These are phyloP conservation scores for Linhomoeus sp. DNA, from an alignment of 2,888 invertebrate species.

Conservation along the genomic window DNA sequence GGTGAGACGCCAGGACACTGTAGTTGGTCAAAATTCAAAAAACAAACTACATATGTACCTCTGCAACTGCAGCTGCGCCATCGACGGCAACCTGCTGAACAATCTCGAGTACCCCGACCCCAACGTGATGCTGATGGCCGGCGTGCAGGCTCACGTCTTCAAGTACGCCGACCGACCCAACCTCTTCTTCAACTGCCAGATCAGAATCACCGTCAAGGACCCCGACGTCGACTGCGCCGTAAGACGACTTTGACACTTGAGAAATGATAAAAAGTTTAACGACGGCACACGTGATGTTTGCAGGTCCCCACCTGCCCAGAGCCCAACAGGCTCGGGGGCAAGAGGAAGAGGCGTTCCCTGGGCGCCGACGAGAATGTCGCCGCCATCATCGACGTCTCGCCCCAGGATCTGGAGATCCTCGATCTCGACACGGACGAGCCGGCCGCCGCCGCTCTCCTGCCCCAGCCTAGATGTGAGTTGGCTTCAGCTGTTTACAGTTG, in stretches of 20 bases:
- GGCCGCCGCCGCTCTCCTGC: too few relatives aligned
- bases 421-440: too few relatives aligned
- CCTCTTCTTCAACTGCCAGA: conserved; percentile 3
- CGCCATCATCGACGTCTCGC: neutral
- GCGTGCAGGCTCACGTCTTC: conserved; percentile 3
- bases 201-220: conserved; percentile 4
- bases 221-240: conserved; percentile 4
- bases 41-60: neutral
- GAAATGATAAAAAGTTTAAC: too few relatives aligned
- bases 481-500: too few relatives aligned
- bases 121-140: neutral
- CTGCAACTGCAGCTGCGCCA: conserved; percentile 1
- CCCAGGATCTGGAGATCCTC: too few relatives aligned
- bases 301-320: neutral
- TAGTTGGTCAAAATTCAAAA: too few relatives aligned
- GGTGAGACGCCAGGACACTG: neutral
- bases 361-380: neutral
- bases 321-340: neutral
- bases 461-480: too few relatives aligned
- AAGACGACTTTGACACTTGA: too few relatives aligned
- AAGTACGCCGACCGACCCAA: conserved; percentile 4
- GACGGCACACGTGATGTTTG: neutral
- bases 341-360: neutral
- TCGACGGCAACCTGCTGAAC: conserved; percentile 2
- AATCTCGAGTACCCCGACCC: conserved; percentile 1